Percentiles rank a stretch among this genome's conserved stretches.
phyloP scores from a whole-genome alignment of 2,113 vertebrate species.

The Brachypodius melanocephalos region DNA sequence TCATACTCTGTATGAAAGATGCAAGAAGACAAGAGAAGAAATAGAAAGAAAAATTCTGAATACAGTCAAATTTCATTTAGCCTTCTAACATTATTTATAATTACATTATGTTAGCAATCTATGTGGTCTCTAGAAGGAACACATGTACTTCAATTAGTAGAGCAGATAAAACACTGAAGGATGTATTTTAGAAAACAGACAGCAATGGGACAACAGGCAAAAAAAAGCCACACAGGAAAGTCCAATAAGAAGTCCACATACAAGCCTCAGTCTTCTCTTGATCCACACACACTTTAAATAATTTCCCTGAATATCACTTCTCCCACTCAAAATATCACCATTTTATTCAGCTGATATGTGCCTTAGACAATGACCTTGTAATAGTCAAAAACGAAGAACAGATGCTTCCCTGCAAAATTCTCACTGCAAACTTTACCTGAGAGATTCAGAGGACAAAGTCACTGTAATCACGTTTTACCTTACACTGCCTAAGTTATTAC shows the following conservation, averaged over 20 bases:
- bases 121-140: neutral
- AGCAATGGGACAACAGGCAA: neutral
- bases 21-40: neutral
- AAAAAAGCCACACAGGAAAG: neutral
- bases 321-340: neutral
- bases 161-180: neutral
- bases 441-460: constrained; percentile 50
- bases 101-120: neutral
- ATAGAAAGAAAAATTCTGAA: neutral
- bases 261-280: neutral
- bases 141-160: neutral
- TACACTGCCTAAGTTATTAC: constrained; percentile 57
- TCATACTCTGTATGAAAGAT: neutral
- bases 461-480: constrained; percentile 48
- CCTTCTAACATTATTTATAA: neutral
- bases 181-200: neutral
- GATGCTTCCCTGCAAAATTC: neutral
- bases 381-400: neutral
- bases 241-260: neutral
- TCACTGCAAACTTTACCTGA: constrained; percentile 34
- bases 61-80: neutral
- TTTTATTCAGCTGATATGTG: neutral
- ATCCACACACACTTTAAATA: neutral
- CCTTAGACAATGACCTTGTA: neutral
- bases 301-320: neutral